Conservation (phyloP, 2,797 vertebrate species). For the Enteromius thamalakanensis region DNA sequence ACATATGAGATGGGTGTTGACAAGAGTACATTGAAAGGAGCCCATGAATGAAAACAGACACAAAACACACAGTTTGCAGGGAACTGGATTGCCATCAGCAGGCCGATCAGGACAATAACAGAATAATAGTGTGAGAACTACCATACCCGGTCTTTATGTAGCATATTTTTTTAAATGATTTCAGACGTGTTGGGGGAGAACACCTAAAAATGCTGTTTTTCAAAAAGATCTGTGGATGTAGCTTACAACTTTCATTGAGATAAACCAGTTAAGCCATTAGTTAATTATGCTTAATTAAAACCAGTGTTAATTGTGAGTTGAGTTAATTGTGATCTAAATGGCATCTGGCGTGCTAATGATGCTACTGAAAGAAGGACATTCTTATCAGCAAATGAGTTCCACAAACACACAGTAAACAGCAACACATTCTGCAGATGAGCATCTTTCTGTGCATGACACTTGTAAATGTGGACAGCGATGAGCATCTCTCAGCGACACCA, state of each 20-base stretch:
- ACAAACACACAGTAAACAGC: neutral
- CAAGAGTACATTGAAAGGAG: too few species aligned
- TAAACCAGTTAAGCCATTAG: neutral
- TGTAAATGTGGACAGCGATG: neutral
- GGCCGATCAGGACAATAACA: neutral
- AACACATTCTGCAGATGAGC: neutral
- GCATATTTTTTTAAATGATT: neutral
- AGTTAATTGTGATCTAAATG: conserved; percentile 43
- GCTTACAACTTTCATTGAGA: neutral
- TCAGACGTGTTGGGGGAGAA: neutral
- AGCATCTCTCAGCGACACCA: neutral
- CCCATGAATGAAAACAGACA: too few species aligned
- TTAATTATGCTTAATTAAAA: conserved; percentile 23
- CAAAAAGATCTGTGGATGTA: neutral
- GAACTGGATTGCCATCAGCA: too few species aligned
- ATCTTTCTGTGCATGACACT: neutral
- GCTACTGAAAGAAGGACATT: conserved; percentile 17
- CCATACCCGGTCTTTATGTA: neutral
- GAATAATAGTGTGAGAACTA: neutral
- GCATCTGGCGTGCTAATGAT: conserved; percentile 50
- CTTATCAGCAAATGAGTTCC: conserved; percentile 35
- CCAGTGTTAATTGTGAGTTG: conserved; percentile 69
- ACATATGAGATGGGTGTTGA: too few species aligned
- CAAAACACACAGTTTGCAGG: too few species aligned
- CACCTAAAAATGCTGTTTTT: neutral